phyloP scores from a whole-genome alignment of 2,888 invertebrate genomes.

The Epistrophella euchroma region DNA sequence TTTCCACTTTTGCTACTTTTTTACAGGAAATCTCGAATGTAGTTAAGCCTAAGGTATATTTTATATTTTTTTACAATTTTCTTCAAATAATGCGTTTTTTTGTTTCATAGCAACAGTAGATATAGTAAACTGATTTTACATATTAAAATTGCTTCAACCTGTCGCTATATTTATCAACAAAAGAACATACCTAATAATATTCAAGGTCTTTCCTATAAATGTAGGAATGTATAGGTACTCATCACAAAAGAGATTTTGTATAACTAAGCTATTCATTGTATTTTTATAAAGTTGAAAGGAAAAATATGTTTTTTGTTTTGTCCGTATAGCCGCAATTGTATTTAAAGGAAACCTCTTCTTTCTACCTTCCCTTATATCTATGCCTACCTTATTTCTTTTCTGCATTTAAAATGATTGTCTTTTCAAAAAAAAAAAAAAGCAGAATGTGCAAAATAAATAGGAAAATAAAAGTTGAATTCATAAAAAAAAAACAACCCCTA shows the following conservation, averaged over 20 bases:
- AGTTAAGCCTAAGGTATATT: too few species aligned
- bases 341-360: not conserved
- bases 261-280: constrained; percentile 15
- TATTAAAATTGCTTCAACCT: not conserved
- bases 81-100: too few species aligned
- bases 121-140: not conserved
- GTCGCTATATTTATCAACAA: constrained; percentile 21
- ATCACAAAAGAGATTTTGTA: not conserved
- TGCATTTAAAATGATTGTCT: constrained; percentile 17
- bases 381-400: not conserved
- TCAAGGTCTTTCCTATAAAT: constrained; percentile 27
- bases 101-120: too few species aligned
- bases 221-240: not conserved
- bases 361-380: not conserved
- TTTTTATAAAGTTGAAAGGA: not conserved
- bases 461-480: not conserved
- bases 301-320: constrained; percentile 23
- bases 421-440: not conserved
- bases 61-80: not conserved
- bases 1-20: too few species aligned
- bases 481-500: constrained; percentile 28
- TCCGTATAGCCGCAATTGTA: constrained; percentile 16
- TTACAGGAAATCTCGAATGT: too few species aligned
- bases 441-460: constrained; percentile 31
- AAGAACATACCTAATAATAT: not conserved